Percentiles rank a stretch among this genome's conserved stretches.
phyloP scores from a whole-genome alignment of 1,140 invertebrate genomes.

The Lysiphlebus fabarum region DNA sequence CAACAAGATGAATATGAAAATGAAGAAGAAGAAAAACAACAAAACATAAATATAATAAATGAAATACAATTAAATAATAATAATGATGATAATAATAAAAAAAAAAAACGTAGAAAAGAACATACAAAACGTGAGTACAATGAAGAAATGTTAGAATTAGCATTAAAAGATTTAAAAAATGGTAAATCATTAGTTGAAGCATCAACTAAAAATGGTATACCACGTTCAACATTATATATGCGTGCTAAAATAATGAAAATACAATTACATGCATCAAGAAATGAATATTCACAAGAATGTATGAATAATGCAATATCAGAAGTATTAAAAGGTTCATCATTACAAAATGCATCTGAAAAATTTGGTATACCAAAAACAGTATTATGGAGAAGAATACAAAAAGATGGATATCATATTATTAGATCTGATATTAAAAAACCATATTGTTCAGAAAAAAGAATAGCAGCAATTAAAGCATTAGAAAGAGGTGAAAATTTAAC shows the following conservation, averaged over 20 bases:
- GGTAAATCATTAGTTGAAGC: slow-evolving; percentile 51
- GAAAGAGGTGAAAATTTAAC: slow-evolving; percentile 59
- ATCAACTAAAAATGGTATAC: slow-evolving; percentile 48
- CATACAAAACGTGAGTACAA: slow-evolving; percentile 45
- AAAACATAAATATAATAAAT: too few species aligned
- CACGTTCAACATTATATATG: slow-evolving; percentile 54
- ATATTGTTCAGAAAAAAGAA: slow-evolving; percentile 52
- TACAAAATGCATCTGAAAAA: slow-evolving; percentile 54
- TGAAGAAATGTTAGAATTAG: slow-evolving; percentile 47
- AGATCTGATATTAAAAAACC: slow-evolving; percentile 52
- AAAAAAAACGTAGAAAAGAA: slow-evolving; percentile 41
- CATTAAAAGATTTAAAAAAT: slow-evolving; percentile 47
- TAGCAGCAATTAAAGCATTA: slow-evolving; percentile 57
- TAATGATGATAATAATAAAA: slow-evolving; percentile 27
- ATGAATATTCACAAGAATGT: slow-evolving; percentile 52
- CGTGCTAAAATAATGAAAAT: slow-evolving; percentile 51
- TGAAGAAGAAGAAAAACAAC: not conserved
- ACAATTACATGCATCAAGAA: slow-evolving; percentile 45
- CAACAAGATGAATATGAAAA: too few species aligned
- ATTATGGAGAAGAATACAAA: slow-evolving; percentile 60
- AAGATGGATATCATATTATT: slow-evolving; percentile 47
- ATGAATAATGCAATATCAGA: slow-evolving; percentile 52
- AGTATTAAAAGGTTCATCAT: slow-evolving; percentile 53
- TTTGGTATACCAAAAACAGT: slow-evolving; percentile 63
- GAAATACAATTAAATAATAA: slow-evolving; percentile 1